Base-by-base conservation (phyloP, 2,113 vertebrate species). In the Pelusios castaneus region DNA sequence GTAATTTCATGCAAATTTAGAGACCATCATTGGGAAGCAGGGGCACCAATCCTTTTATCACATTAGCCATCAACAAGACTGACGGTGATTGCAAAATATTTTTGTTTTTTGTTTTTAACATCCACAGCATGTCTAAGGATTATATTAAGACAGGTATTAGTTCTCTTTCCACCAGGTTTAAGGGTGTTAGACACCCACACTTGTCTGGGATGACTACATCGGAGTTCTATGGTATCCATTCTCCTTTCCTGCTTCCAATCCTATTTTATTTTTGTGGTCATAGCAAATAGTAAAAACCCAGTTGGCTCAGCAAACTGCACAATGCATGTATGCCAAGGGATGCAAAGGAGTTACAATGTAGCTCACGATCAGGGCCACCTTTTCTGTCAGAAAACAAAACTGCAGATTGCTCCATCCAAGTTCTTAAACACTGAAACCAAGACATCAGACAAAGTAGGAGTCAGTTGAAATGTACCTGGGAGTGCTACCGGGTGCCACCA, bases 1-100 rank as follows among this genome's bases (percentile, higher is more conserved):
- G 27, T 58, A 29, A 29, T 58, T 58, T 11, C 24, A 58, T 58
- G 24, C 24, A 58, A 58, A 58, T 29, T 52, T 52, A 52, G 51
- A 52, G 3, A 52, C 16, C 14, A 4, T 17, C 13, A 29, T 10
- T 58, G 56, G 56, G 29, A 58, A 27, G 56, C 56, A 27, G 25
- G 25, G 8, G 56, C 56, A 58, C 56, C 56, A 25, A 58, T 58
- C 56, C 56, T 58, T 58, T 58, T 58, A 91, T 1, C 79, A 56
- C 91, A 92, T 29, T 22, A 73, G 77, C 63, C 94, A 94, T 90
- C 89, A 91, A 63, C 94, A 90, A 95, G 96, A 95, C 95, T 96
- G 95, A 97, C 96, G 95, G 96, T 0, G 45, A 95, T 92, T 89
- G 95, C 84, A 87, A 67, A 67, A 47, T 47, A 8, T 6, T 47